Conservation (phyloP, 2,113 vertebrate species). For the Pionites leucogaster region DNA sequence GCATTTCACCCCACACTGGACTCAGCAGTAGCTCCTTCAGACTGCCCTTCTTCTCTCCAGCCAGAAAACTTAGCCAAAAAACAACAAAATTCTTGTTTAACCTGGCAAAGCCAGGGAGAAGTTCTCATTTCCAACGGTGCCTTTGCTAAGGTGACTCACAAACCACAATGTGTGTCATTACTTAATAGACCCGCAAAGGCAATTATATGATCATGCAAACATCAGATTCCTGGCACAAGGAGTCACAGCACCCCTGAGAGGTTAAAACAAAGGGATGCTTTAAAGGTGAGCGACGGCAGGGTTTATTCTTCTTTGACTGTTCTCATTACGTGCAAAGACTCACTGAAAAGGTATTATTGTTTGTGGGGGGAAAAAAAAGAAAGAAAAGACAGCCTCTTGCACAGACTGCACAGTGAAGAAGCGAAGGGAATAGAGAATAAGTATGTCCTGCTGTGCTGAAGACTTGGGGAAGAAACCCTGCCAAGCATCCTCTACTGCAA, state of each 20-base stretch:
- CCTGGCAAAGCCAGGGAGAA: not conserved
- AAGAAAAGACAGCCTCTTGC: not conserved
- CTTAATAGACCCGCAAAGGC: constrained; percentile 6
- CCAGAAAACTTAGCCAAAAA: not conserved
- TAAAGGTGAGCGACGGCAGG: constrained; percentile 12
- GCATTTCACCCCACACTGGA: not conserved
- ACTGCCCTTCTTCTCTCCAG: not conserved
- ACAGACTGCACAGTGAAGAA: not conserved
- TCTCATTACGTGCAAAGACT: not conserved
- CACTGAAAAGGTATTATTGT: not conserved
- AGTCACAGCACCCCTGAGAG: constrained; percentile 19
- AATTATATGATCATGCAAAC: constrained; percentile 37
- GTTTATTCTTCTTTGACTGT: not conserved
- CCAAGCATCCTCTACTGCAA: rapidly evolving
- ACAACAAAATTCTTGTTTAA: not conserved
- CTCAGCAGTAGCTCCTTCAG: not conserved
- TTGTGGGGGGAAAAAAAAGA: not conserved
- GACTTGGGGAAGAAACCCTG: not conserved
- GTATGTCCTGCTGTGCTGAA: not conserved
- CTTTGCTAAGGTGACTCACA: constrained; percentile 24
- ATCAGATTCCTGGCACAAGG: not conserved
- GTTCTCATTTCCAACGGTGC: constrained; percentile 1
- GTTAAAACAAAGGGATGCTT: constrained; percentile 34
- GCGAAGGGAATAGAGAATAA: not conserved
- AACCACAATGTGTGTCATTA: constrained; percentile 36